Evolutionary conservation across 2,113 vertebrate genomes (phyloP), one percentile per base, ranked within the genome.

Genomic region (Butorides virescens): DNA sequence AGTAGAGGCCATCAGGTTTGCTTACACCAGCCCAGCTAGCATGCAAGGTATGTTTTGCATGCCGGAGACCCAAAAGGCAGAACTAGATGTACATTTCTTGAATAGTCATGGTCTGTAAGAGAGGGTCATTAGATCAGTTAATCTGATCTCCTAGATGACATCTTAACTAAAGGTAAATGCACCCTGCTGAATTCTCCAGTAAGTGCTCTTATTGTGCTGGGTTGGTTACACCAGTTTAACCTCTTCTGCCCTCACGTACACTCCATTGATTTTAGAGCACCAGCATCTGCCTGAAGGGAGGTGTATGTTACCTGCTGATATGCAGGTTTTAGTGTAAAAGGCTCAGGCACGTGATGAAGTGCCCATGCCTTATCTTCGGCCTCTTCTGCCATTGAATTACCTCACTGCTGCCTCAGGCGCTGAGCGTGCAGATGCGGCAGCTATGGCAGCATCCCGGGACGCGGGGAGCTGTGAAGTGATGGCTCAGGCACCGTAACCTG

Each of bases 171-270:
- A 70, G 47, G 74, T 75, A 82, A 91, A 79, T 27, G 49, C 29
- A 77, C 34, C 14, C 58, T 89, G 32, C 62, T 46, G 53, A 74
- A 92, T 78, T 81, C 61, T 87, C 56, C 23, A 58, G 1, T n/a
- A 61, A 93, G 46, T 73, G 67, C 21, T 92, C 50, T 79, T 29
- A n/a, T 34, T 70, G 70, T 79, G 32, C 66, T 59, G 74, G 26
- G 37, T 92, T 68, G 42, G 80, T 90, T 85, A 55, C 84, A 86
- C 76, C 39, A 71, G 80, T 92, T 94, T 72, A 87, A 85, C 91
- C 29, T 92, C 92, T 82, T 72, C 81, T 72, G 61, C 53, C 42
- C 70, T 90, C 86, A 91, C 4, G 9, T 92, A 91, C 37, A 17
- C 55, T 59, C n/a, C 52, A 11, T 6, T 77, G 76, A 44, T 53